phyloP scores from a whole-genome alignment of 2,888 invertebrate species.

The Blomia tropicalis region DNA sequence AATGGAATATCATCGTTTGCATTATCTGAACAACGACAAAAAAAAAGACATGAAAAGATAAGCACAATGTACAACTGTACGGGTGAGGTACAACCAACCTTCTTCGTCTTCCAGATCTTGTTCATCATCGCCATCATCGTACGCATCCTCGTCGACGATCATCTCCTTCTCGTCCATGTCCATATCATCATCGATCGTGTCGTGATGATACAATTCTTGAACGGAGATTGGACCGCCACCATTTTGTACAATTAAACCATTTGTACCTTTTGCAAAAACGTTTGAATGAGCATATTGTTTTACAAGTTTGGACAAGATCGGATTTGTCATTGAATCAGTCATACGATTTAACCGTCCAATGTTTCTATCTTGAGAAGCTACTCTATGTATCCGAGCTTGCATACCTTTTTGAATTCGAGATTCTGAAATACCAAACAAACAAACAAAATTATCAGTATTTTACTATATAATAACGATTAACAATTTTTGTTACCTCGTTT shows the following conservation, averaged over 20 bases:
- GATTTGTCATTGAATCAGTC: not conserved
- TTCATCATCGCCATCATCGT: constrained; percentile 2
- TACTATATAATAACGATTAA: not conserved
- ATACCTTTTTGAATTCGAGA: constrained; percentile 16
- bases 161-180: constrained; percentile 10
- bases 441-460: not conserved
- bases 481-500: not conserved
- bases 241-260: constrained; percentile 6
- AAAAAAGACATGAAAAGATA: too few species aligned
- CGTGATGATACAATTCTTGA: not conserved
- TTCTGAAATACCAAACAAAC: not conserved
- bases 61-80: not conserved
- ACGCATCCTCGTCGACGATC: constrained; percentile 8
- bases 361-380: not conserved
- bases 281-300: constrained; percentile 6
- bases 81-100: not conserved
- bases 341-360: not conserved
- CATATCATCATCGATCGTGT: constrained; percentile 3
- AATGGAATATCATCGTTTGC: not conserved
- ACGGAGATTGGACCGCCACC: not conserved
- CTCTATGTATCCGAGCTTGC: not conserved
- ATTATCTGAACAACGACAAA: not conserved
- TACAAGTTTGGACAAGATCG: not conserved
- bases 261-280: constrained; percentile 7
- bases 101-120: constrained; percentile 10